phyloP scores from a whole-genome alignment of 2,113 vertebrate genomes.

The Acrocephalus kingi region DNA sequence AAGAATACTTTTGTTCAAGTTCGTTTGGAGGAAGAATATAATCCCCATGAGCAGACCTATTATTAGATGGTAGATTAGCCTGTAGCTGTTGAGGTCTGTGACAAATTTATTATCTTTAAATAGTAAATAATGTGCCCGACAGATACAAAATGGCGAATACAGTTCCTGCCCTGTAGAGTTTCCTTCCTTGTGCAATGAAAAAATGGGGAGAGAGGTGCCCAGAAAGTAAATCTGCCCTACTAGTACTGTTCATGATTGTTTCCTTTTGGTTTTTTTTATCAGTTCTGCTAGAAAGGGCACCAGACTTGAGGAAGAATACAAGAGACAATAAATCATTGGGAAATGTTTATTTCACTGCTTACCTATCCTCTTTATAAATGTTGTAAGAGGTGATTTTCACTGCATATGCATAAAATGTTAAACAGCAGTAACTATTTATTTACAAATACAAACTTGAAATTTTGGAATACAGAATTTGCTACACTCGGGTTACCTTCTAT shows the following conservation, averaged over 20 bases:
- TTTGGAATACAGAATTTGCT: not conserved
- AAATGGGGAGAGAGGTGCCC: not conserved
- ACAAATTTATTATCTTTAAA: constrained; percentile 9
- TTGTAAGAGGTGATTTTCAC: not conserved
- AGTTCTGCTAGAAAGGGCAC: not conserved
- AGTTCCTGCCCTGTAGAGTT: not conserved
- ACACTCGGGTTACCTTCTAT: not conserved
- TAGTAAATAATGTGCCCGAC: not conserved
- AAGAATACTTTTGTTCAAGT: not conserved
- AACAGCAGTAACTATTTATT: not conserved
- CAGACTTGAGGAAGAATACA: not conserved
- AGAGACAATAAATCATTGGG: not conserved
- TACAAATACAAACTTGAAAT: not conserved
- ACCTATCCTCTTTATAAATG: not conserved
- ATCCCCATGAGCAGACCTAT: not conserved
- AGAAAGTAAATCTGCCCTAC: not conserved
- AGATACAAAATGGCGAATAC: not conserved
- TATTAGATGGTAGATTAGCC: constrained; percentile 11
- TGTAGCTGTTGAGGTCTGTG: constrained; percentile 26
- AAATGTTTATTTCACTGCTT: constrained; percentile 47
- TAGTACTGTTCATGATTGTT: not conserved
- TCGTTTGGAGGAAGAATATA: not conserved
- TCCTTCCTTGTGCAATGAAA: not conserved
- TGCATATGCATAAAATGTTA: not conserved
- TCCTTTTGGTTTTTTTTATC: not conserved